These are phyloP conservation scores for Argentina silus DNA, from an alignment of 2,797 vertebrate species.

Conservation along the genomic window DNA sequence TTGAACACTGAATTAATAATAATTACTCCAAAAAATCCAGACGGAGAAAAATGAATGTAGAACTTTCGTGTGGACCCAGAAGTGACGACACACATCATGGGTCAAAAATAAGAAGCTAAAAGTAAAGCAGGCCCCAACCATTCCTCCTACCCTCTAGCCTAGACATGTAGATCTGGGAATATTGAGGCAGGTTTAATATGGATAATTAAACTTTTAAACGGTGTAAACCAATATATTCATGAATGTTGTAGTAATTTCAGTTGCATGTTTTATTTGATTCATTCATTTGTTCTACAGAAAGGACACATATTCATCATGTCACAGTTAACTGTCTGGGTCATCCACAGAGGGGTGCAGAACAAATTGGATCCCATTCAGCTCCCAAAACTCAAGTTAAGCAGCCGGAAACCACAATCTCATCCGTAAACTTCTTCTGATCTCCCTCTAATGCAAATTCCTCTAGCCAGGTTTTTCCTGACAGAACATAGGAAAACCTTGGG, in stretches of 20 bases:
- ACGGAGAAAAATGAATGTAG: no score
- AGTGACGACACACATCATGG: no score
- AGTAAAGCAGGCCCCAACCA: no score
- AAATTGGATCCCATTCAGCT: background rate
- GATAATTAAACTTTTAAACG: no score
- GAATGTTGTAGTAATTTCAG: background rate
- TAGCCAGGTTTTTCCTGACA: background rate
- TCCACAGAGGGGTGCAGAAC: background rate
- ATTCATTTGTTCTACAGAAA: background rate
- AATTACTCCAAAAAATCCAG: no score
- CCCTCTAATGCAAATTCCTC: background rate
- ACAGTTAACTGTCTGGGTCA: background rate
- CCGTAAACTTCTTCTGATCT: background rate
- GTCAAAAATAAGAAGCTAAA: no score
- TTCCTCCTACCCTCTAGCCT: no score
- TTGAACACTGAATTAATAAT: no score
- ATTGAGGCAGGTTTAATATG: no score
- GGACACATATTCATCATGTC: background rate
- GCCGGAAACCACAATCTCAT: background rate
- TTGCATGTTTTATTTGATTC: background rate
- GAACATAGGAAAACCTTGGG: background rate
- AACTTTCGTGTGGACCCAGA: no score
- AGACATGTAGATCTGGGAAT: no score
- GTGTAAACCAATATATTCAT: no score
- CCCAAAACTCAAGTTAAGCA: background rate